These are phyloP conservation scores for Heloderma charlesbogerti DNA, from an alignment of 2,113 vertebrate genomes.

Conservation along the genomic window DNA sequence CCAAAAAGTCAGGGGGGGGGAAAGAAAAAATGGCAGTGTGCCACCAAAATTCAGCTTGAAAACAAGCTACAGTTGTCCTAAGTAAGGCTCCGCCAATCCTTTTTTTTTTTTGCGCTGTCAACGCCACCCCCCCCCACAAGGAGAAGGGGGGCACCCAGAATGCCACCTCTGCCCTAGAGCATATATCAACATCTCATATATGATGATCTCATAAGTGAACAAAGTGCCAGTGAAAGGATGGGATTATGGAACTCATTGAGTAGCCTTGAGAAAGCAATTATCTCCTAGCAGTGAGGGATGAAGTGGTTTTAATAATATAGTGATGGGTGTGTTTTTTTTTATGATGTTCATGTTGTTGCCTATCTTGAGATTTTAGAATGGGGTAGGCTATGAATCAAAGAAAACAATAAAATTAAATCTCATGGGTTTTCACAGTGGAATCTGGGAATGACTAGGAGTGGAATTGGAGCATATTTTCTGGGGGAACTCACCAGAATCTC, in stretches of 20 bases:
- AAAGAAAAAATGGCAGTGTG: too few relatives aligned
- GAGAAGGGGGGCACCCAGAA: too few relatives aligned
- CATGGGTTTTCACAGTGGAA: not conserved
- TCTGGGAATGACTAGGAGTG: not conserved
- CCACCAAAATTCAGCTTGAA: too few relatives aligned
- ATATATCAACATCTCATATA: not conserved
- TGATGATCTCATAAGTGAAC: not conserved
- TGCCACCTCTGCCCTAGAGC: not conserved
- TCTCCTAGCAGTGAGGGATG: not conserved
- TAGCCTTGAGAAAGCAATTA: slow-evolving; percentile 9
- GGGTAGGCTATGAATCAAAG: not conserved
- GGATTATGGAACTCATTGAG: not conserved
- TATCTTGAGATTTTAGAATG: not conserved
- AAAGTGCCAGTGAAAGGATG: not conserved
- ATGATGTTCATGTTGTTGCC: not conserved
- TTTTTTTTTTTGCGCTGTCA: too few relatives aligned
- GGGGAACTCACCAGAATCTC: too few relatives aligned
- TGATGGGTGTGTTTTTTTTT: not conserved
- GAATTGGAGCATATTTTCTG: not conserved
- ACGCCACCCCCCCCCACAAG: too few relatives aligned
- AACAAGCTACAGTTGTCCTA: too few relatives aligned
- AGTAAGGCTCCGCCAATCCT: too few relatives aligned
- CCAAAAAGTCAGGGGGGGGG: too few relatives aligned
- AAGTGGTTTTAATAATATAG: not conserved
- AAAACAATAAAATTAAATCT: not conserved